These are phyloP conservation scores for Lathronympha strigana DNA, from an alignment of 2,888 invertebrate species.

Conservation along the genomic window DNA sequence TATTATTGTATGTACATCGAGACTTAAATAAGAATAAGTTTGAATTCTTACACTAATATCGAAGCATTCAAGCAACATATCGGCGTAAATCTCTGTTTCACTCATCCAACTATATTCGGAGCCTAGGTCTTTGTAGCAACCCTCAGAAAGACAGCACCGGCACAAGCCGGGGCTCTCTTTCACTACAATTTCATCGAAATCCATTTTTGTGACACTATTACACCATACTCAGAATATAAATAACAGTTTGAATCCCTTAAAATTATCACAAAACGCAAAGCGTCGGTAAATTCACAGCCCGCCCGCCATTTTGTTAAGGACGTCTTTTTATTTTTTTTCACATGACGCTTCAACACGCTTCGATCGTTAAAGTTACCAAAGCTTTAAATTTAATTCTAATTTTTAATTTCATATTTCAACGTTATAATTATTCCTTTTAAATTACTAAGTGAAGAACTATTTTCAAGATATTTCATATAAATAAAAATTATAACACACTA, in stretches of 20 bases:
- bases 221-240: slow-evolving; percentile 20
- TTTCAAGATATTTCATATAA: too few relatives aligned
- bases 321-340: slow-evolving; percentile 29
- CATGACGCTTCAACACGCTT: slow-evolving; percentile 6
- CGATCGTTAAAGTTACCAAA: slow-evolving; percentile 1
- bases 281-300: slow-evolving; percentile 41
- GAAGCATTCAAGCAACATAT: slow-evolving; percentile 78
- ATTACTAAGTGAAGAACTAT: too few relatives aligned
- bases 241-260: slow-evolving; percentile 17
- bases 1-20: not conserved
- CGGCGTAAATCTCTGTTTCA: slow-evolving; percentile 77
- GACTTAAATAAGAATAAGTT: not conserved
- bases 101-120: slow-evolving; percentile 77
- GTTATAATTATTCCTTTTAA: too few relatives aligned
- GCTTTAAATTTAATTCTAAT: not conserved
- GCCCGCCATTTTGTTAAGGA: slow-evolving; percentile 48
- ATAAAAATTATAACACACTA: too few relatives aligned
- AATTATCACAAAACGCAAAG: slow-evolving; percentile 28
- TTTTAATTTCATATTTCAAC: not conserved
- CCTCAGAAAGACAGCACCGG: slow-evolving; percentile 80
- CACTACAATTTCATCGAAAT: slow-evolving; percentile 73
- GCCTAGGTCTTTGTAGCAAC: slow-evolving; percentile 76
- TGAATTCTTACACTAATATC: slow-evolving; percentile 74
- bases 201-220: slow-evolving; percentile 60
- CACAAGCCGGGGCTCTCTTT: slow-evolving; percentile 78